Evolutionary conservation across 2,113 vertebrate species (phyloP).

Genomic region (Ornithorhynchus anatinus): DNA sequence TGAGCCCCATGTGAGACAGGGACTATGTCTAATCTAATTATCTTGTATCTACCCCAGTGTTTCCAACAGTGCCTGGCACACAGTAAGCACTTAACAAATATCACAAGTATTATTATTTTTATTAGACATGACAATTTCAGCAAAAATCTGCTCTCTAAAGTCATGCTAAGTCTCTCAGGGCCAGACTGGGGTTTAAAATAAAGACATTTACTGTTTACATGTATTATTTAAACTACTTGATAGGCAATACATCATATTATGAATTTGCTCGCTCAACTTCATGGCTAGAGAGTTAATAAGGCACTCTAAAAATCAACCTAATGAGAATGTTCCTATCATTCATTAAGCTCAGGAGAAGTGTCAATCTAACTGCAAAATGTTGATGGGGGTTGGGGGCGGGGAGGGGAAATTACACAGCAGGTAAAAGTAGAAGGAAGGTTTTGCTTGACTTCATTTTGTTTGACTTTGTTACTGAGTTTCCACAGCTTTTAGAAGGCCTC

Average conservation of each 20-base stretch:
- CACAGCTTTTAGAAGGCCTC: not conserved
- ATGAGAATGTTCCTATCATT: not conserved
- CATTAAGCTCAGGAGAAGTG: too few relatives aligned
- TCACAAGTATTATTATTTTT: not conserved
- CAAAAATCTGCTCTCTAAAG: not conserved
- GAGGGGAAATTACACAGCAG: too few relatives aligned
- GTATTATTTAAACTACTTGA: not conserved
- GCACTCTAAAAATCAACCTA: not conserved
- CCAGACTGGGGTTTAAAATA: not conserved
- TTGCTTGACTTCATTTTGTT: not conserved
- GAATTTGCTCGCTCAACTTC: not conserved
- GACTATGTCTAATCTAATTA: too few relatives aligned
- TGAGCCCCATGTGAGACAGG: too few relatives aligned
- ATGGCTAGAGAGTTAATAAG: not conserved
- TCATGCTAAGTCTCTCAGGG: not conserved
- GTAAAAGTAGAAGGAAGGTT: too few relatives aligned
- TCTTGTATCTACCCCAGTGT: too few relatives aligned
- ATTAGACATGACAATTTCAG: not conserved
- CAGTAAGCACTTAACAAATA: too few relatives aligned
- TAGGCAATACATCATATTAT: not conserved
- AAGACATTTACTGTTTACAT: not conserved
- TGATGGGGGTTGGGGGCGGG: too few relatives aligned
- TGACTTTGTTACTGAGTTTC: slow-evolving; percentile 23
- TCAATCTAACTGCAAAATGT: too few relatives aligned
- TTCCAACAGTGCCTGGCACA: too few relatives aligned